phyloP scores from a whole-genome alignment of 2,797 vertebrate species.

The Tapera naevia region DNA sequence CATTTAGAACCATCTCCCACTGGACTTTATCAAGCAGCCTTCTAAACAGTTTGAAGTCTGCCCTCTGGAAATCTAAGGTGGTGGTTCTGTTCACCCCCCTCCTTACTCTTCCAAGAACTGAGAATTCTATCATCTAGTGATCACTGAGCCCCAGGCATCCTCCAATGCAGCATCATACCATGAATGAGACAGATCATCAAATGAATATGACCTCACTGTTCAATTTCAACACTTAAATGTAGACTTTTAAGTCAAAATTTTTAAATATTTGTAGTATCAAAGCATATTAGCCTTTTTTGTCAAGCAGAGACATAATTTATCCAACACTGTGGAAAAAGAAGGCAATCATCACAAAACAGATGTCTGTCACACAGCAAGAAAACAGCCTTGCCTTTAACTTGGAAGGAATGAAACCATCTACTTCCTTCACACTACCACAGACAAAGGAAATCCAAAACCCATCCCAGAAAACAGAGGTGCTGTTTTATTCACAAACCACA shows the following conservation, averaged over 20 bases:
- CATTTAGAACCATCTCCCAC: too few species aligned
- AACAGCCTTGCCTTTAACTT: not conserved
- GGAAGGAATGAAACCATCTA: not conserved
- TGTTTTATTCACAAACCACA: not conserved
- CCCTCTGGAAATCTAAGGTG: too few species aligned
- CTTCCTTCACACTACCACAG: not conserved
- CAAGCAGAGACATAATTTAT: not conserved
- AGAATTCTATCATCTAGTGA: too few species aligned
- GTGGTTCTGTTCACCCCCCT: too few species aligned
- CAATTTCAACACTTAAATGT: not conserved
- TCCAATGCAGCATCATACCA: not conserved
- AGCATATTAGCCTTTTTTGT: not conserved
- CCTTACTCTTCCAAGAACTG: too few species aligned
- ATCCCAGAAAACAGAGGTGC: not conserved
- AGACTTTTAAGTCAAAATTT: not conserved
- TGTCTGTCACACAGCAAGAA: not conserved
- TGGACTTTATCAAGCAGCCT: too few species aligned
- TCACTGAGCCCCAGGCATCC: too few species aligned
- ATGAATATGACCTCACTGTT: not conserved
- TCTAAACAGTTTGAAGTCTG: too few species aligned
- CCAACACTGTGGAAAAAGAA: not conserved
- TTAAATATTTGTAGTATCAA: not conserved
- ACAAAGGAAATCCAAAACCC: not conserved
- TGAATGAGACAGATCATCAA: not conserved
- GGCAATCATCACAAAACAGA: not conserved